A percentile compares a stretch with the other conserved stretches of the same genome.
Conservation (phyloP, 2,888 invertebrate genomes). For the Diarsia dahlii region DNA sequence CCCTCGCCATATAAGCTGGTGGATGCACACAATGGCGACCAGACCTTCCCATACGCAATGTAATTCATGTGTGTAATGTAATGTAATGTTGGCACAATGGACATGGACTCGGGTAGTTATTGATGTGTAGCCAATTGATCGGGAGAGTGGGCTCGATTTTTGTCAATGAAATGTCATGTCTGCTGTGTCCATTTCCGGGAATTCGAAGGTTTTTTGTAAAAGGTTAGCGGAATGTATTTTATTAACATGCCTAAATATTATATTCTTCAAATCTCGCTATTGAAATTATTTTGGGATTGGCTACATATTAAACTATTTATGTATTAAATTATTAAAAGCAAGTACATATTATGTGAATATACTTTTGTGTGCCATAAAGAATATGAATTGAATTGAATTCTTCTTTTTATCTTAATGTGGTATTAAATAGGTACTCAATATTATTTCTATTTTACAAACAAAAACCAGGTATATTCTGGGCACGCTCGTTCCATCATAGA, state of each 20-base stretch:
- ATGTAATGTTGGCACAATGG: constrained; percentile 48
- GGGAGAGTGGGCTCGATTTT: not conserved
- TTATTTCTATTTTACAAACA: no score
- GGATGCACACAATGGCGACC: constrained; percentile 46
- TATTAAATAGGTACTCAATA: no score
- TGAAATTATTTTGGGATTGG: no score
- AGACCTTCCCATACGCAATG: constrained; percentile 39
- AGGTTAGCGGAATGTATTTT: not conserved
- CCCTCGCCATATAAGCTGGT: constrained; percentile 57
- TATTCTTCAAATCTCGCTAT: no score
- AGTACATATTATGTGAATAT: no score
- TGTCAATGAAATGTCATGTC: not conserved
- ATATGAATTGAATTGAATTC: no score
- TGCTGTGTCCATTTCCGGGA: not conserved
- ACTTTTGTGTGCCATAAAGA: no score
- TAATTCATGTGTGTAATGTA: constrained; percentile 48
- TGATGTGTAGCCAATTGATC: constrained; percentile 21
- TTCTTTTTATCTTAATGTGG: no score
- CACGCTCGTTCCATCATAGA: no score
- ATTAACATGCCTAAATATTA: not conserved
- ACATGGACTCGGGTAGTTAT: constrained; percentile 23
- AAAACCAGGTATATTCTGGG: no score
- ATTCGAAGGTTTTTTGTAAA: not conserved
- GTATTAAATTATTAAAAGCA: no score
- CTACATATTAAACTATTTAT: no score